These are phyloP conservation scores for Loriculus beryllinus DNA, from an alignment of 2,797 vertebrate genomes.

Conservation along the genomic window DNA sequence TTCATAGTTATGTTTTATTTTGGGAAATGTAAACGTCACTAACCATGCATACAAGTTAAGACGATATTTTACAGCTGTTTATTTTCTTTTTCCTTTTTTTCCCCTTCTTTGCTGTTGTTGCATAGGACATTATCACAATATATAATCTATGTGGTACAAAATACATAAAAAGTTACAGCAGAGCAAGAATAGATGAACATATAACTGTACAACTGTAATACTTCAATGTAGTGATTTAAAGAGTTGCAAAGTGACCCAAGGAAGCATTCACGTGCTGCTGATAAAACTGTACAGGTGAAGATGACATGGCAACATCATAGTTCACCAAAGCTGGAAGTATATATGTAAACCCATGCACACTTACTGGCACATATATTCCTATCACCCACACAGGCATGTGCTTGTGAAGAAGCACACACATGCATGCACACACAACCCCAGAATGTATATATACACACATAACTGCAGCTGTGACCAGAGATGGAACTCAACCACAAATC, in stretches of 20 bases:
- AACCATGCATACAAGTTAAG: constrained; percentile 99
- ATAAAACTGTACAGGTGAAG: constrained; percentile 3
- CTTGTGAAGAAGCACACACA: not conserved
- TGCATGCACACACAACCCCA: not conserved
- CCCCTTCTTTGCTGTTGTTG: constrained; percentile 81
- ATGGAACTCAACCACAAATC: not conserved
- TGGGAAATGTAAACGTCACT: constrained; percentile 96
- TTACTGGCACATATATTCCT: not conserved
- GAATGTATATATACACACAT: not conserved
- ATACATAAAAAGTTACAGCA: constrained; percentile 96
- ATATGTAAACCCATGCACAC: not conserved
- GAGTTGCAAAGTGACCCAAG: constrained; percentile 78
- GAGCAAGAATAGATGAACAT: constrained; percentile 90
- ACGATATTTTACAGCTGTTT: constrained; percentile 91
- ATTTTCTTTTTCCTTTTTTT: constrained; percentile 71
- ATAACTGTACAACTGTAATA: constrained; percentile 92
- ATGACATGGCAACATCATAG: not conserved
- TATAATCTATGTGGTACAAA: constrained; percentile 98
- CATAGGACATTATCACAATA: constrained; percentile 98
- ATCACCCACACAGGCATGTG: not conserved
- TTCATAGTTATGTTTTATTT: constrained; percentile 87
- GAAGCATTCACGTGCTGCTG: constrained; percentile 80
- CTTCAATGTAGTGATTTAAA: constrained; percentile 91
- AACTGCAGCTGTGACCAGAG: not conserved
- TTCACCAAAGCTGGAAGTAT: not conserved